phyloP scores from a whole-genome alignment of 2,113 vertebrate genomes.

The Chaenocephalus aceratus region DNA sequence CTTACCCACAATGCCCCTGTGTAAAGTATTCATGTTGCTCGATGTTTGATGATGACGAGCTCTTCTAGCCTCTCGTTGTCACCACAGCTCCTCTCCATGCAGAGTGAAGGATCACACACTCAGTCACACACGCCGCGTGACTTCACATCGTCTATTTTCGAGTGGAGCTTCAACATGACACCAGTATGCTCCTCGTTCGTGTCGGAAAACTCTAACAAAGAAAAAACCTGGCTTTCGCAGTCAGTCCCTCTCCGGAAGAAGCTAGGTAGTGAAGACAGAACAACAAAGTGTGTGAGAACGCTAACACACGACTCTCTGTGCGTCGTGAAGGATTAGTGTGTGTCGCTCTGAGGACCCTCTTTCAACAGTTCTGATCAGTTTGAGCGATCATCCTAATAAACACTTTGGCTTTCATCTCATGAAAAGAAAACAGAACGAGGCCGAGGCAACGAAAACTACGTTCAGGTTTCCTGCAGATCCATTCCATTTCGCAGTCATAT shows the following conservation, averaged over 20 bases:
- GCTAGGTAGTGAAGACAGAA: not conserved
- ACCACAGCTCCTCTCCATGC: conserved; percentile 13
- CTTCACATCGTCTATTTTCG: conserved; percentile 72
- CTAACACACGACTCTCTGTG: not conserved
- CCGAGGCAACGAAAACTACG: no score
- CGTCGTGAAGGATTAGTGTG: not conserved
- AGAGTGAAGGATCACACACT: conserved; percentile 50
- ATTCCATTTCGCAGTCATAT: not conserved
- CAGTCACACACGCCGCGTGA: conserved; percentile 47
- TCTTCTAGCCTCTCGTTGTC: conserved; percentile 32
- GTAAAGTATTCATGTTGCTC: not conserved
- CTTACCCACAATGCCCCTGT: not conserved
- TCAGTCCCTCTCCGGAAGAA: not conserved
- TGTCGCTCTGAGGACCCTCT: conserved; percentile 13
- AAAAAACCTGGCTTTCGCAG: not conserved
- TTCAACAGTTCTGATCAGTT: conserved; percentile 13
- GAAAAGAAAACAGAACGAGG: no score
- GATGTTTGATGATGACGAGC: not conserved
- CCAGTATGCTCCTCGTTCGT: conserved; percentile 17
- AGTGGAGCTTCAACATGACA: conserved; percentile 25
- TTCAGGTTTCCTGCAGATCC: not conserved
- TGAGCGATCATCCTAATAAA: conserved; percentile 30
- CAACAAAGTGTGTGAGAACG: not conserved
- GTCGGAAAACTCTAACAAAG: not conserved
- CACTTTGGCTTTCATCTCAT: not conserved